Conservation (phyloP, 1,140 invertebrate species). For the Cyclina sinensis region DNA sequence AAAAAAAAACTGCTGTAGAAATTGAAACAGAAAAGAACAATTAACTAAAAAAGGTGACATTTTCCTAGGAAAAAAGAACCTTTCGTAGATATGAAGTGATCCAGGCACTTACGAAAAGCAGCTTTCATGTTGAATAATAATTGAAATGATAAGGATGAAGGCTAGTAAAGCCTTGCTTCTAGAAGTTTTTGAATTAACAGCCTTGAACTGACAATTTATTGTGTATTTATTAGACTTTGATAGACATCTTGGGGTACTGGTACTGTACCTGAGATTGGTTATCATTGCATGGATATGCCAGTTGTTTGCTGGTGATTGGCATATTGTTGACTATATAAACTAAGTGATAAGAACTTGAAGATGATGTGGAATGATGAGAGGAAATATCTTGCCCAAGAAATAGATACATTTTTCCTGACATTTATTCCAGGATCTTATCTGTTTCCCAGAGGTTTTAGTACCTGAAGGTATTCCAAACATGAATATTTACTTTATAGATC, state of each 20-base stretch:
- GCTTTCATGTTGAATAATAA: too few species aligned
- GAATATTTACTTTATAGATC: not conserved
- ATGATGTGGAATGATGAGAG: not conserved
- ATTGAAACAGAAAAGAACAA: too few species aligned
- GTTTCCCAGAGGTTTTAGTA: not conserved
- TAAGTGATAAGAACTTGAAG: not conserved
- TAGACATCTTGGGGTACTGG: not conserved
- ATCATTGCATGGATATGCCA: not conserved
- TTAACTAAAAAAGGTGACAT: too few species aligned
- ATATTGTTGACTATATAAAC: slow-evolving; percentile 12
- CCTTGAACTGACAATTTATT: not conserved
- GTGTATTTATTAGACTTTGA: slow-evolving; percentile 5
- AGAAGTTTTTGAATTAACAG: not conserved
- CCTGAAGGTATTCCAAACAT: not conserved
- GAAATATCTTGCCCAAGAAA: not conserved
- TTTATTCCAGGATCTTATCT: not conserved
- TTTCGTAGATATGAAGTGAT: too few species aligned
- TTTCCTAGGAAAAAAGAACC: too few species aligned
- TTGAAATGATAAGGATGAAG: too few species aligned
- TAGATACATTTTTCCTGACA: slow-evolving; percentile 7
- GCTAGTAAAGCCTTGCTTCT: too few species aligned
- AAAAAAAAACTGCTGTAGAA: too few species aligned
- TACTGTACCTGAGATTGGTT: not conserved
- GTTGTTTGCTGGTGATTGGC: not conserved
- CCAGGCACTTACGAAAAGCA: too few species aligned